Evolutionary conservation across 2,888 invertebrate genomes (phyloP), one percentile per base, ranked within the genome.

Genomic region (Nomada fucata): DNA sequence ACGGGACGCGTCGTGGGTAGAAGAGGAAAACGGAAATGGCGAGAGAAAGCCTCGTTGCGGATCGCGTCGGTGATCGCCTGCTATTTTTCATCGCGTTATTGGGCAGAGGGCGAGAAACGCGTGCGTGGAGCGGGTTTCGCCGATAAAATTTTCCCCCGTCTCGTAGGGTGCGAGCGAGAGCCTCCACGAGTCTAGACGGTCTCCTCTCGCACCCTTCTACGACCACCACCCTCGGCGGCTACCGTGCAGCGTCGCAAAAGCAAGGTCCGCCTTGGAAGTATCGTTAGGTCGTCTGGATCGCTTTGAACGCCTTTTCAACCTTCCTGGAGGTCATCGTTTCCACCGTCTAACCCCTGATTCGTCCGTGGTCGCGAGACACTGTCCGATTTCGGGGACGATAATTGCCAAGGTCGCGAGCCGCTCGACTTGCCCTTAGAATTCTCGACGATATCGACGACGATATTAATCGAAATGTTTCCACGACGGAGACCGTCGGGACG

Each of bases 171-270:
- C 76, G 44, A 52, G 59, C 68, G 55, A 50, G 63, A 59, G 63
- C 42, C 59, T 23, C 79, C 74, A 73, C 18, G 67, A 90, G 91
- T 91, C 91, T 91, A 91, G 91, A 91, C 91, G 86, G 70, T 83
- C 77, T 79, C 78, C 83, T 79, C 85, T 79, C 77, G 64, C 84
- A 60, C 76, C 81, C 73, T 68, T 67, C 44, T 36, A 52, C 67
- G 44, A 67, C 76, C 72, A 67, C 76, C 72, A 42, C 52, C 72
- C 81, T 67, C 55, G 68, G 52, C 68, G 76, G 68, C 64, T 83
- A 79, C 72, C 75, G 71, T 71, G 69, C 78, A 55, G 70, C 64
- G 70, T 69, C 72, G 75, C 81, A 67, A 80, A 77, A 82, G 79
- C 80, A 85, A 83, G 84, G 71, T 80, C 82, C 59, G 42, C 73